Base-by-base conservation (phyloP, 1,140 invertebrate species). In the Tetramorium alpestre region DNA sequence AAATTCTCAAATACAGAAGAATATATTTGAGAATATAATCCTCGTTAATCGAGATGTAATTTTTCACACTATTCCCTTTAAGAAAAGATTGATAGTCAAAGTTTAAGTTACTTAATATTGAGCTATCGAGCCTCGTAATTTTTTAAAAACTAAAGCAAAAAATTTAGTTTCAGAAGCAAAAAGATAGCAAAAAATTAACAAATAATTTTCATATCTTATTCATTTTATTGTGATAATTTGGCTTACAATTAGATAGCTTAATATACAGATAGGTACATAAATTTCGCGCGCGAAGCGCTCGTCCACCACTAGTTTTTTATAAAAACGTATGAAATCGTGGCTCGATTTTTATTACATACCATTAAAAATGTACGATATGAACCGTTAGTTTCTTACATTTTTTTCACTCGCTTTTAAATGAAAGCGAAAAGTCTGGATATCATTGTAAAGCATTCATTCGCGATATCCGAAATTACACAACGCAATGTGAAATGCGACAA, bases 371-470 rank as follows among this genome's bases (percentile, higher is more conserved):
- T 51, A 38, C 10, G 11, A 22, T 5, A 25, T 18, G 44, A 58
- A 81, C 67, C 18, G 33, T 6, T 47, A 22, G 11, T 47, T 33
- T 33, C 41, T 81, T 70, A 22, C 4, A 28, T 16, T 69, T 70
- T 33, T 44, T 47, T 58, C n/a, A 7, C 38, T 72, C 25, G n/a
- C 25, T 3, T 54, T 3, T 44, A 33, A 1, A 81, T 10, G 33
- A 13, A 67, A 54, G 2, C 33, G n/a, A 11, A 81, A 33, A 33
- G 0, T 2, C 11, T 11, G 28, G 38, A 60, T 38, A 82, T 73
- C 49, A 44, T 51, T 56, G 13, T 86, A 67, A 90, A 88, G 87
- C 81, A 92, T 91, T 91, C 81, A 89, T 87, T 76, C 44, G 44
- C 73, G 44, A 85, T 84, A 76, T 69, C 75, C 38, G 58, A 86